These are phyloP conservation scores for Labeo rohita DNA, from an alignment of 2,113 vertebrate genomes.

Conservation along the genomic window DNA sequence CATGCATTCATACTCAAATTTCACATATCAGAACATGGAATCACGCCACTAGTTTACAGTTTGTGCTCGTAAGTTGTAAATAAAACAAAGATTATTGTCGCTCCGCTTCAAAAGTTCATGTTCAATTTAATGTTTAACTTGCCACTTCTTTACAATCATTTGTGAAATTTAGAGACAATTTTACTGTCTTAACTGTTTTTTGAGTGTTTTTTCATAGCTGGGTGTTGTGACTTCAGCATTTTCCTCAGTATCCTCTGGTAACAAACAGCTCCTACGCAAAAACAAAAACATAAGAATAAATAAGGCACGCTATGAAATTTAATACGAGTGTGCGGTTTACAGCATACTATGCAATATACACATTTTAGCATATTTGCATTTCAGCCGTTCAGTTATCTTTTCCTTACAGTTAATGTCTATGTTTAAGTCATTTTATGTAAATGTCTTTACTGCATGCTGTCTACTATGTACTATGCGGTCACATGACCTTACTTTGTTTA, in stretches of 20 bases:
- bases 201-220: conserved; percentile 76
- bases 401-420: background rate
- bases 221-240: conserved; percentile 69
- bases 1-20: background rate
- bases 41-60: background rate
- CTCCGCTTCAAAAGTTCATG: too few species aligned
- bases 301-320: background rate
- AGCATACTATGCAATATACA: background rate
- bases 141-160: background rate
- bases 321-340: background rate
- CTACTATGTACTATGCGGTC: background rate
- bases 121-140: background rate
- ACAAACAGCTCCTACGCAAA: conserved; percentile 75
- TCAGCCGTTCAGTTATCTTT: background rate
- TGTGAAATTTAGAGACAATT: background rate
- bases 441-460: background rate
- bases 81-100: too few species aligned
- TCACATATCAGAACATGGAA: background rate
- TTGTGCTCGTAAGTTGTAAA: too few species aligned
- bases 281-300: background rate
- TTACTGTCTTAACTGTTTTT: conserved; percentile 77
- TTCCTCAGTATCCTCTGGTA: conserved; percentile 78
- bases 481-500: background rate
- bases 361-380: background rate
- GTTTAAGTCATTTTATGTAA: background rate